Evolutionary conservation across 2,888 invertebrate genomes (phyloP).

Genomic region (Drosophila subquinaria): DNA sequence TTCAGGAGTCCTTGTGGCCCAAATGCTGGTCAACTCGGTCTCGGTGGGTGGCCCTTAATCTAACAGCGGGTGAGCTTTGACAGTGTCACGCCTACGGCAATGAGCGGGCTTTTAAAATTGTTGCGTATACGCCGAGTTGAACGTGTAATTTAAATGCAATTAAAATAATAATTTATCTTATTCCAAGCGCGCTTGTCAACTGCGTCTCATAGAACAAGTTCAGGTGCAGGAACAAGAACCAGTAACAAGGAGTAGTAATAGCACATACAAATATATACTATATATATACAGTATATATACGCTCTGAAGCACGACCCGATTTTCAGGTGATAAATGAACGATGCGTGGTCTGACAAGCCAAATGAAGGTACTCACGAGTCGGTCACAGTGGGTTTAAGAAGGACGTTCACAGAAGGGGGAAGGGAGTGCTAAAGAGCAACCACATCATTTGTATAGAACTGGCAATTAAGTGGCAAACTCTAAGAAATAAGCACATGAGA

Average conservation of each 20-base stretch:
- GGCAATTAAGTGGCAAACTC: slow-evolving; percentile 60
- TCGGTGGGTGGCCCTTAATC: slow-evolving; percentile 60
- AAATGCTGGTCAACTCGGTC: slow-evolving; percentile 47
- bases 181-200: slow-evolving; percentile 66
- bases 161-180: slow-evolving; percentile 82
- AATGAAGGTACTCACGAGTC: slow-evolving; percentile 66
- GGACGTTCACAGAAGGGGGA: not conserved
- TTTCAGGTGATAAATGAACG: slow-evolving; percentile 69
- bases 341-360: slow-evolving; percentile 67
- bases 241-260: not conserved
- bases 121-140: slow-evolving; percentile 64
- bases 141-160: slow-evolving; percentile 80
- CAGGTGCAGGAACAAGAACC: slow-evolving; percentile 8
- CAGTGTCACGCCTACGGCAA: slow-evolving; percentile 20
- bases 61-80: slow-evolving; percentile 63
- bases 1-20: slow-evolving; percentile 22
- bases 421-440: slow-evolving; percentile 14
- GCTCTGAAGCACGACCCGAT: slow-evolving; percentile 47
- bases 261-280: slow-evolving; percentile 40
- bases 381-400: slow-evolving; percentile 15
- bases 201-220: slow-evolving; percentile 33
- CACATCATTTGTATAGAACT: slow-evolving; percentile 67
- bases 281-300: not conserved
- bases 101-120: slow-evolving; percentile 57
- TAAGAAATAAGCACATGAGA: slow-evolving; percentile 31